Conservation (phyloP, 92 coral and sea anemone genomes). For the Diadumene lineata region DNA sequence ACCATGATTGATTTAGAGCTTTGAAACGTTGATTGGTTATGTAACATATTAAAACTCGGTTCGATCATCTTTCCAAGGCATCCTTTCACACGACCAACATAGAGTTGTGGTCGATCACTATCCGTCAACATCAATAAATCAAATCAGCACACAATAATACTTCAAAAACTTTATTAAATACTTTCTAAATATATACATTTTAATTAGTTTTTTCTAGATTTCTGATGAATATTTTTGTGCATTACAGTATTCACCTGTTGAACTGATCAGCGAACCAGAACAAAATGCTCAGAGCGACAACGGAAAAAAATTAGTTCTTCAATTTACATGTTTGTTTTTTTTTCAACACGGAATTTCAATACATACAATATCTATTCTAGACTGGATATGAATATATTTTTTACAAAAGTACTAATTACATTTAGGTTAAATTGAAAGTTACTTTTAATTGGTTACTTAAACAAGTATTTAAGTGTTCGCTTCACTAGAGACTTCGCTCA, state of each 20-base stretch:
- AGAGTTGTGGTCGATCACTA: no score
- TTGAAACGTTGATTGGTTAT: no score
- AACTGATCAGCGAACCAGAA: slow-evolving; percentile 18
- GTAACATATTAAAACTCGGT: no score
- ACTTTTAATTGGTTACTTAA: not conserved
- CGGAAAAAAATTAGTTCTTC: no score
- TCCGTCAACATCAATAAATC: not conserved
- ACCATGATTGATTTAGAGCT: no score
- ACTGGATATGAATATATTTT: not conserved
- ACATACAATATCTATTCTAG: not conserved
- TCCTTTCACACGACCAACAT: no score
- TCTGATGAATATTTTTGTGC: not conserved
- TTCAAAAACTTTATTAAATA: not conserved
- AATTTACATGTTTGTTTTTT: no score
- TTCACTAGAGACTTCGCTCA: not conserved
- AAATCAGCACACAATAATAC: not conserved
- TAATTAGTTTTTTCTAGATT: not conserved
- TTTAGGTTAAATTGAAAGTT: not conserved
- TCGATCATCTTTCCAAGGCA: no score
- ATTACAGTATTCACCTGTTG: slow-evolving; percentile 20
- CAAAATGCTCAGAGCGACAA: no score
- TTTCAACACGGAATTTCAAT: not conserved
- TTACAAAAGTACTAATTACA: not conserved
- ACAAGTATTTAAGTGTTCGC: not conserved
- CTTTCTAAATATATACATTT: slow-evolving; percentile 1